These are phyloP conservation scores for Eciton burchellii DNA, from an alignment of 1,140 invertebrate genomes.

Conservation along the genomic window DNA sequence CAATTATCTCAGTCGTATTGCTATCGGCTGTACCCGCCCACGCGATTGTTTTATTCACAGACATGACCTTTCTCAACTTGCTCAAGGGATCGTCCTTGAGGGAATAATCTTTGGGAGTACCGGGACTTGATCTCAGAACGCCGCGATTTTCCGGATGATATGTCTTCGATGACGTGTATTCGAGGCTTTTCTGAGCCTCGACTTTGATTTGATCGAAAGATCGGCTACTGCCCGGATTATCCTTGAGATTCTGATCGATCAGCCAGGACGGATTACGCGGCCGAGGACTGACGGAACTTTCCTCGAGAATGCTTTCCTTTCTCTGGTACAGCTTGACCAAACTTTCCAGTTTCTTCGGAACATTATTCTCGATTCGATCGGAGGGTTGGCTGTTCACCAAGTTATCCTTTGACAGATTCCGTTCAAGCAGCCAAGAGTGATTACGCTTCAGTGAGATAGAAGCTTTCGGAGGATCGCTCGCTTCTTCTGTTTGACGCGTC, in stretches of 20 bases:
- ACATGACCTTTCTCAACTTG: slow-evolving; percentile 59
- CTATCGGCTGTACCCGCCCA: neutral
- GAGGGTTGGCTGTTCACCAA: slow-evolving; percentile 35
- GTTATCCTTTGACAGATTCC: slow-evolving; percentile 30
- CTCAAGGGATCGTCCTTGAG: slow-evolving; percentile 56
- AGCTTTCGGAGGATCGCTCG: neutral
- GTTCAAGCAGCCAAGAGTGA: slow-evolving; percentile 28
- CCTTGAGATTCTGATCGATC: slow-evolving; percentile 31
- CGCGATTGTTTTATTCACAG: slow-evolving; percentile 8
- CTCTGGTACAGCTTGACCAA: slow-evolving; percentile 26
- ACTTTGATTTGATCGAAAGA: neutral
- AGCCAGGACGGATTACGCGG: slow-evolving; percentile 34
- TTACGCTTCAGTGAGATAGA: slow-evolving; percentile 17
- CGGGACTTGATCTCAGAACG: slow-evolving; percentile 27
- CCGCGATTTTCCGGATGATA: slow-evolving; percentile 29
- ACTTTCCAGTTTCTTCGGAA: slow-evolving; percentile 25
- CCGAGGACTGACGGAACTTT: neutral
- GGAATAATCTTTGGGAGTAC: slow-evolving; percentile 13
- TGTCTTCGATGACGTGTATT: neutral
- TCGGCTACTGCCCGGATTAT: slow-evolving; percentile 1
- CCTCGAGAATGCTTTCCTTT: neutral
- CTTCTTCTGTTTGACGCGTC: neutral
- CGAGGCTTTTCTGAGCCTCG: neutral
- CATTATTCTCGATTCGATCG: slow-evolving; percentile 39
- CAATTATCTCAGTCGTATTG: slow-evolving; percentile 25